Conservation (phyloP, 2,797 vertebrate species). For the Poecilia picta region DNA sequence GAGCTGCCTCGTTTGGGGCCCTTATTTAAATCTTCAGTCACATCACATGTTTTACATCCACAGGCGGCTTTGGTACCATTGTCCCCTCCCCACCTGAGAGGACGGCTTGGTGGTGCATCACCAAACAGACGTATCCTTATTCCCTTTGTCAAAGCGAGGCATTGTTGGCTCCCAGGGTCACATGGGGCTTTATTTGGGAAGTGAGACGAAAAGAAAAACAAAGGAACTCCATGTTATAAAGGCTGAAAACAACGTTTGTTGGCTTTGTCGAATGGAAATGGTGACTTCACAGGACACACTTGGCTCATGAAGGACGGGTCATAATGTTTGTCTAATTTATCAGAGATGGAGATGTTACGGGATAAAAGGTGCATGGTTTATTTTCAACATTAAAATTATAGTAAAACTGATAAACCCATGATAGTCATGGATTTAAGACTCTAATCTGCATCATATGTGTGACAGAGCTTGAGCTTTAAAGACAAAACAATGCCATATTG, state of each 20-base stretch:
- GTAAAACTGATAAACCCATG: background rate
- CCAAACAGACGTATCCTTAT: constrained; percentile 78
- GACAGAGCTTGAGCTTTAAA: background rate
- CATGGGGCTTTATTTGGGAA: constrained; percentile 65
- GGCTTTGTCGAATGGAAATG: constrained; percentile 44
- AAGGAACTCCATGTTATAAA: constrained; percentile 30
- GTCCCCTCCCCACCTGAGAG: constrained; percentile 76
- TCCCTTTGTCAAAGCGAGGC: constrained; percentile 67
- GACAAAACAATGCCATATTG: background rate
- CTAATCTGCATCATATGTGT: background rate
- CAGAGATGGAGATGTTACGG: constrained; percentile 2
- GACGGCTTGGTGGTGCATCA: constrained; percentile 72
- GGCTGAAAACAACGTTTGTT: constrained; percentile 58
- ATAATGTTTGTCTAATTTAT: constrained; percentile 34
- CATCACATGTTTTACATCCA: constrained; percentile 77
- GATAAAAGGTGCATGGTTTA: background rate
- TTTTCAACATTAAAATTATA: background rate
- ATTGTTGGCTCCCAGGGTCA: constrained; percentile 74
- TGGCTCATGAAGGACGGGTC: constrained; percentile 33
- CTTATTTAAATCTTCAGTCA: constrained; percentile 66
- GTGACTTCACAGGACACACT: constrained; percentile 43
- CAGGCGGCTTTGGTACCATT: constrained; percentile 76
- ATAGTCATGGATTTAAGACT: background rate
- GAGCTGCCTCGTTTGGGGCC: constrained; percentile 37
- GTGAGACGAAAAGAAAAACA: constrained; percentile 12